A percentile compares a stretch with the other conserved stretches of the same genome.
These are phyloP conservation scores for Pollenia griseotomentosa DNA, from an alignment of 2,888 invertebrate genomes.

Conservation along the genomic window DNA sequence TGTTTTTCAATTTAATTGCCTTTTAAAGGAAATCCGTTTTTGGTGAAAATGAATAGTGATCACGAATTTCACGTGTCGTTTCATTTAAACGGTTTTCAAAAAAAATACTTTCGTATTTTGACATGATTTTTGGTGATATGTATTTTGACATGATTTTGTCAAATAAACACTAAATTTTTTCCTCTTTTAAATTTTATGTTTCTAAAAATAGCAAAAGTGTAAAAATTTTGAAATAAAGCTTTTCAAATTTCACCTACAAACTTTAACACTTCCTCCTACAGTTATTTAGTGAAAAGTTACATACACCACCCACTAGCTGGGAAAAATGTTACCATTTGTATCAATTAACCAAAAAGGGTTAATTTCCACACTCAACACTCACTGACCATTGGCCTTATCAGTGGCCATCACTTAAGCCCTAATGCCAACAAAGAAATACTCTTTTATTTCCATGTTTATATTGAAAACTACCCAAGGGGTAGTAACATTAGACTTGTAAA, in stretches of 20 bases:
- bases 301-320: neutral
- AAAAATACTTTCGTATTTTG: too few species aligned
- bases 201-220: too few species aligned
- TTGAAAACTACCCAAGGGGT: conserved; percentile 33
- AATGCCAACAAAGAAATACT: conserved; percentile 36
- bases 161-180: too few species aligned
- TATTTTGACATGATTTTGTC: too few species aligned
- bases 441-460: neutral
- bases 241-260: neutral
- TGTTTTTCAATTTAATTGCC: too few species aligned
- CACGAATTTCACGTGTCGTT: too few species aligned
- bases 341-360: conserved; percentile 84
- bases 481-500: conserved; percentile 43
- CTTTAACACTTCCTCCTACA: neutral
- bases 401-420: conserved; percentile 65
- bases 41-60: too few species aligned
- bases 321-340: conserved; percentile 82
- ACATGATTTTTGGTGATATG: too few species aligned
- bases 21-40: too few species aligned
- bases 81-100: too few species aligned
- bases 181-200: too few species aligned
- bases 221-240: too few species aligned
- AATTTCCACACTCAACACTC: conserved; percentile 81
- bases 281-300: neutral
- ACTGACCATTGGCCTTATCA: conserved; percentile 71